Evolutionary conservation across 2,113 vertebrate species (phyloP), one percentile per base, ranked within the genome.

Genomic region (Thalassarche chlororhynchos): DNA sequence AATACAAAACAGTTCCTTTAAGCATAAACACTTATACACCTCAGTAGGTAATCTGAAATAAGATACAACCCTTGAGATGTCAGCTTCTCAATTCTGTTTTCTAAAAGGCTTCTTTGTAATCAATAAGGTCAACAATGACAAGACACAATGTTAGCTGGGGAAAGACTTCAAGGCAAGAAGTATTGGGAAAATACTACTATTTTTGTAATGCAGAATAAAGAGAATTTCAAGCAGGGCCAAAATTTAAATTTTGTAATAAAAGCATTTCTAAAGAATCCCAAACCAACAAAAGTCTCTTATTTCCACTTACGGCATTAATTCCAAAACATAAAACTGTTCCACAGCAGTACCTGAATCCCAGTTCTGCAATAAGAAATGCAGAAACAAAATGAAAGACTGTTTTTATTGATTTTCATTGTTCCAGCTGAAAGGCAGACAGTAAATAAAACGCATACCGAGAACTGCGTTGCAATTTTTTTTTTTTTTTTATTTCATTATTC

Each of bases 361-460:
- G 54, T 4, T 24, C 77, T 57, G 69, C 81, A 19, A 26, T 12
- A 10, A 55, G 55, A 49, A 93, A 68, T 3, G 34, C 71, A 71
- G 55, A 12, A 83, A 80, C 54, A 70, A 84, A 94, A 90, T 49
- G 12, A 86, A 93, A 89, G 18, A 8, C 24, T 81, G 44, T 3
- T 94, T 77, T 51, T 75, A 93, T 77, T 66, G 92, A 93, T 89
- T 94, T 81, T 36, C 85, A 70, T 42, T 26, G 64, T 74, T 93
- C 85, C 51, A 86, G 51, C 42, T 82, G 62, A 87, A 91, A 88
- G 64, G 75, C 79, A 86, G 61, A 17, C 46, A 90, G 85, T 88
- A 92, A 96, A 90, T 91, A 90, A 92, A 90, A 95, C 8, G 42
- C 68, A 90, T 19, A 4, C 17, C 2, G 4, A 85, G 54, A 90